Percentiles rank a stretch among this genome's conserved stretches.
These are phyloP conservation scores for Vulpes vulpes DNA, from an alignment of 2,113 vertebrate species.

Conservation along the genomic window DNA sequence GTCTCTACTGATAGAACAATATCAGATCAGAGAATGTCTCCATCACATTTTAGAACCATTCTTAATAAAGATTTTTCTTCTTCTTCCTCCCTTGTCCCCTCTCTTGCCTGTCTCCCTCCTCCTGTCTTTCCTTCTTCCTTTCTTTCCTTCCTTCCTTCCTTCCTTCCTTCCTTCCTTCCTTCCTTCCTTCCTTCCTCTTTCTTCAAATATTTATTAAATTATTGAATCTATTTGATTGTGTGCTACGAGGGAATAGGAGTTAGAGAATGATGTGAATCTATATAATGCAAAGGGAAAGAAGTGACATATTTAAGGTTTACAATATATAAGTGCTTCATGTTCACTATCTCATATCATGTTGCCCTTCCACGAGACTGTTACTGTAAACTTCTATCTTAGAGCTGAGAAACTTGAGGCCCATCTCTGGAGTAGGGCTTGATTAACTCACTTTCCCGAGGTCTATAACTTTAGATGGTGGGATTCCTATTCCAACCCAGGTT, in stretches of 20 bases:
- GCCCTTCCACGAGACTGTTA: not conserved
- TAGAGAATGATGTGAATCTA: not conserved
- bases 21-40: not conserved
- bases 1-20: not conserved
- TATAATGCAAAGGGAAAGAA: not conserved
- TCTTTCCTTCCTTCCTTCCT: rapidly evolving
- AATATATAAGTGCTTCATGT: not conserved
- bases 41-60: not conserved
- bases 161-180: rapidly evolving
- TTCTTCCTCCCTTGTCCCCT: not conserved
- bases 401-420: not conserved
- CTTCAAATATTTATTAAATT: not conserved
- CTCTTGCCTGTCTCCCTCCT: rapidly evolving
- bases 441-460: not conserved
- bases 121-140: rapidly evolving
- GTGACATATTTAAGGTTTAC: not conserved
- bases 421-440: not conserved
- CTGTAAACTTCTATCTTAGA: not conserved
- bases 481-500: not conserved
- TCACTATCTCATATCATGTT: not conserved
- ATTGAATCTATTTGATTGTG: not conserved
- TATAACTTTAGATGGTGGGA: not conserved
- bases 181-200: not conserved
- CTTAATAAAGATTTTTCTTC: not conserved
- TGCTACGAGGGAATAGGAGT: not conserved